Evolutionary conservation across 2,113 vertebrate species (phyloP).

Genomic region (Phodopus roborovskii): DNA sequence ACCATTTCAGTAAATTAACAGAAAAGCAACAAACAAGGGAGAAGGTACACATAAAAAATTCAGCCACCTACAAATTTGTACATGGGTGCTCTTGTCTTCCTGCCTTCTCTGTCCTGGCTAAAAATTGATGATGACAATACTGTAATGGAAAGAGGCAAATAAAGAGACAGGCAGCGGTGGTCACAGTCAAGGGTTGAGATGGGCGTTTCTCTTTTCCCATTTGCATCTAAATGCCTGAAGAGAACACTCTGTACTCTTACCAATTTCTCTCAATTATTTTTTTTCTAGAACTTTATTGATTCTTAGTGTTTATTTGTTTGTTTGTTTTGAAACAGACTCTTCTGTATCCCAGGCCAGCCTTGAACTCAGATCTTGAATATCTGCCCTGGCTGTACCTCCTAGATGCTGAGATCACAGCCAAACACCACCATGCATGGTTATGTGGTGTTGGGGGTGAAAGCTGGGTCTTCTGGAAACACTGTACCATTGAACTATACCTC

Average conservation of each 20-base stretch:
- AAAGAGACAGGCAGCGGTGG: too few relatives aligned
- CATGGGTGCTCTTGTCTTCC: not conserved
- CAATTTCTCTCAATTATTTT: not conserved
- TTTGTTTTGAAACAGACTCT: not conserved
- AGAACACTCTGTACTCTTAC: not conserved
- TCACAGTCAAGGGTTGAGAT: not conserved
- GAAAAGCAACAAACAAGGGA: not conserved
- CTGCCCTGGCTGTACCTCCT: not conserved
- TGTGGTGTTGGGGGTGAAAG: not conserved
- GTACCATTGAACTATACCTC: not conserved
- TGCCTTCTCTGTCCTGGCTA: not conserved
- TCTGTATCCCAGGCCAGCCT: not conserved
- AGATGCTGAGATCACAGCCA: not conserved
- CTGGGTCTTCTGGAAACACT: not conserved
- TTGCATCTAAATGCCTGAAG: constrained; percentile 18
- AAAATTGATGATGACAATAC: not conserved
- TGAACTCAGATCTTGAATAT: not conserved
- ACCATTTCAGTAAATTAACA: not conserved
- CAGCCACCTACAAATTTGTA: not conserved
- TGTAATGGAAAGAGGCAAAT: not conserved
- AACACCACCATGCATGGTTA: too few relatives aligned
- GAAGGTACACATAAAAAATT: not conserved
- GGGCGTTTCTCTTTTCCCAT: not conserved
- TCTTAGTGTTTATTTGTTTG: not conserved
- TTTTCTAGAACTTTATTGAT: not conserved